Base-by-base conservation (phyloP, 1,140 invertebrate species). In the Zophobas morio region DNA sequence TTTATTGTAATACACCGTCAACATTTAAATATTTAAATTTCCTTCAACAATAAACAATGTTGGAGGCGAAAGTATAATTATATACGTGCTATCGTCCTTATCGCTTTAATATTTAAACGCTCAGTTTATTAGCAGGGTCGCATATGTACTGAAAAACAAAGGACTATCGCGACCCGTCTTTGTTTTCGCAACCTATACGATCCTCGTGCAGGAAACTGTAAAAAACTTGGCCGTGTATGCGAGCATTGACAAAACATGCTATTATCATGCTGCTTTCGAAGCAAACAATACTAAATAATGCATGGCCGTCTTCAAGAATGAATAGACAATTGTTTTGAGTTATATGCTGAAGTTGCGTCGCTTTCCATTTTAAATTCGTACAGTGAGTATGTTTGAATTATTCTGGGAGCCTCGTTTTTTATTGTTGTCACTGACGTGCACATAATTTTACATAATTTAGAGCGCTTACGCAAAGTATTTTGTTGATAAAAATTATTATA, bases 241-340 rank as follows among this genome's bases (percentile, higher is more conserved):
- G 54, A 75, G 54, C 54, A 57, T 75, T 57, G 51, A 75, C 73
- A 75, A 75, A 75, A 75, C 73, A 75, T 57, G 73, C 73, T 57
- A 75, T 75, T 75, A 75, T 75, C 73, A 75, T 75, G 73, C 73
- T 60, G 73, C 56, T 75, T 75, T 60, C 53, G 73, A 72, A 72
- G 70, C 70, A 72, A 60, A 75, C 73, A 75, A 75, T 75, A 60
- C 73, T 75, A 75, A 75, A 75, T 75, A 75, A 75, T 75, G 73
- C 54, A 75, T 75, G 54, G 73, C 54, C 73, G 73, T 75, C 73
- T 75, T 75, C 53, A 75, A 60, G 51, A 75, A 75, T 75, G 73
- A 75, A 75, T 75, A 75, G 73, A 75, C 73, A 75, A 75, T 75
- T 75, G 73, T 75, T 75, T 75, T 75, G 73, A 75, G 54, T 60